Base-by-base conservation (phyloP, 2,113 vertebrate genomes). In the Condylura cristata region DNA sequence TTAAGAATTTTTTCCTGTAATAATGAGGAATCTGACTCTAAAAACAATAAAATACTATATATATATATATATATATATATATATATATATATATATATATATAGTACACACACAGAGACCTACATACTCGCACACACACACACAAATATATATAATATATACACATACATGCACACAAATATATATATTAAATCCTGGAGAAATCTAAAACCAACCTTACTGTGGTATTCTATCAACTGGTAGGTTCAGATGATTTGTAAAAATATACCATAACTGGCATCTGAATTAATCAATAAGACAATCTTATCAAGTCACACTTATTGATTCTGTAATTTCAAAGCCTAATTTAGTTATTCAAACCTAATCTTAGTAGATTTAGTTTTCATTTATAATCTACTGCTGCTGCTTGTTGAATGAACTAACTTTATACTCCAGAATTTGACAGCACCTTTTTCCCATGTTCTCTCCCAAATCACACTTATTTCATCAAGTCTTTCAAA, bases 361-460 rank as follows among this genome's bases (percentile, higher is more conserved):
- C 18, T 56, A 88, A 80, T 80, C 14, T 72, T 58, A 48, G 10
- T 60, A 78, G 11, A 22, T 74, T 22, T 28, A 18, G 16, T 28
- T 90, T 68, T 90, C 10, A 85, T 83, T 93, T 92, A 85, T 56
- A 84, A 28, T n/a, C 37, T 63, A 51, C 63, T 60, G 11, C 5
- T 72, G 0, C 66, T 85, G 53, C 24, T 85, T 82, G 10, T 66
- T 82, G 4, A 87, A 95, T 68, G 72, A 72, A 46, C 6, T 58
- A 56, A 22, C 87, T 80, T 65, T 39, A 41, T 11, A 90, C 11
- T 48, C 30, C 46, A 12, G 13, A 70, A 74, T 71, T 26, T 61
- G 10, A 72, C 41, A 83, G 16, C 9, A 48, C 2, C 8, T 81
- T 51, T 8, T 71, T 60, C 75, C 18, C 20, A 56, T 68, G 88